Evolutionary conservation across 2,113 vertebrate species (phyloP).

Genomic region (Scatophagus argus): DNA sequence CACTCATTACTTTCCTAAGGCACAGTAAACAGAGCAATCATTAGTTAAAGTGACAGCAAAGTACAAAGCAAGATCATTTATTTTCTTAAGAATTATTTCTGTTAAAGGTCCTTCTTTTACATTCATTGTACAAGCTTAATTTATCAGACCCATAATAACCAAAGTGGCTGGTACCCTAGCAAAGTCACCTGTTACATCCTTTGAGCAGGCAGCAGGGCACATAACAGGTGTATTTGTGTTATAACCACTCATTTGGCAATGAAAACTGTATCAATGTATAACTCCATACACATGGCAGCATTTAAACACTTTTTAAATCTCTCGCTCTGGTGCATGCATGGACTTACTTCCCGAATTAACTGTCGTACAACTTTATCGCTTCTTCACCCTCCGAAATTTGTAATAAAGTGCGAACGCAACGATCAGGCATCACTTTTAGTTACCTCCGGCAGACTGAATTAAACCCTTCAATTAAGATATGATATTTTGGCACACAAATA

Average conservation of each 20-base stretch:
- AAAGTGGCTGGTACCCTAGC: background rate
- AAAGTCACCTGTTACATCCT: too few species aligned
- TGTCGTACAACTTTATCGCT: too few species aligned
- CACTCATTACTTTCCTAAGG: conserved; percentile 70
- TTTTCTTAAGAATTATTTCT: background rate
- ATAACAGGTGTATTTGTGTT: too few species aligned
- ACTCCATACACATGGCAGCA: too few species aligned
- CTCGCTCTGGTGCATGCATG: too few species aligned
- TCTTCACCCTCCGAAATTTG: too few species aligned
- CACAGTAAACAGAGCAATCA: background rate
- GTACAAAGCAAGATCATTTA: background rate
- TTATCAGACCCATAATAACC: background rate
- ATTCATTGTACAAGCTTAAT: background rate
- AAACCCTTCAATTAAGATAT: background rate
- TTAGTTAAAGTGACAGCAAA: background rate
- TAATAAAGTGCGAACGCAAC: background rate
- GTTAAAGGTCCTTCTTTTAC: background rate
- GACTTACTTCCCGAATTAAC: too few species aligned
- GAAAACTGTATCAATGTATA: too few species aligned
- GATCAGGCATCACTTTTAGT: background rate
- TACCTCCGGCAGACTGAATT: background rate
- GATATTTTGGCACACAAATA: background rate
- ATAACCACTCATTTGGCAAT: too few species aligned
- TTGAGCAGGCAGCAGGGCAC: too few species aligned
- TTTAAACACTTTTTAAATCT: too few species aligned